Evolutionary conservation across 1,140 invertebrate genomes (phyloP), one percentile per base, ranked within the genome.

Genomic region (Solenopsis fugax): DNA sequence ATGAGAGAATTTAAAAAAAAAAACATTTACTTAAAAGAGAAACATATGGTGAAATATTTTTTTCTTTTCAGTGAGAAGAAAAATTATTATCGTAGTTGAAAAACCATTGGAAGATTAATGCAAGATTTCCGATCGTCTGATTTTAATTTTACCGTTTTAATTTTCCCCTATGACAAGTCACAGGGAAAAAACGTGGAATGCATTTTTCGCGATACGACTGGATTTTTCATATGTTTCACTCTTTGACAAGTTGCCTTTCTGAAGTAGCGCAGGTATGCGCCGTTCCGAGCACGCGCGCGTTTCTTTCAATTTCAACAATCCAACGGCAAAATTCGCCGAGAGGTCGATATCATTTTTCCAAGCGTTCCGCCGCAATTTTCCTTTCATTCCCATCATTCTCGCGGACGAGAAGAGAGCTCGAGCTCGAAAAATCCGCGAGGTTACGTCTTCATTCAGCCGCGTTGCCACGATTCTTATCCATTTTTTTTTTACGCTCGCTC

Each of bases 331-430:
- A 56, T 56, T 56, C 50, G 21, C 2, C 24, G n/a, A 60, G 37
- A 48, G 37, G 13, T 84, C 69, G 54, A 75, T 75, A 50, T 84
- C 69, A 84, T 84, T 73, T 73, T 75, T 50, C 69, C 69, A 37
- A 75, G n/a, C 54, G n/a, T 50, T 21, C 7, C 6, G 18, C 29
- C 37, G 45, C 41, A 84, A 84, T 75, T 84, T 84, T 84, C 34
- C 56, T 84, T 84, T 75, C 80, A 75, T 82, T 62, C 41, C 18
- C 24, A 48, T 73, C 48, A 45, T 48, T 73, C 4, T 45, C 24
- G 18, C 12, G 62, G 18, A 72, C 13, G 7, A 34, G 37, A 72
- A 34, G 37, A 72, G 18, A 29, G 37, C 9, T 34, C 54, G n/a
- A 78, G 45, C 45, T 18, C 29, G 29, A 69, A 81, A 62, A 81